A percentile compares a stretch with the other conserved stretches of the same genome.
Evolutionary conservation across 2,113 vertebrate species (phyloP).

Genomic region (Lamprotornis superbus): DNA sequence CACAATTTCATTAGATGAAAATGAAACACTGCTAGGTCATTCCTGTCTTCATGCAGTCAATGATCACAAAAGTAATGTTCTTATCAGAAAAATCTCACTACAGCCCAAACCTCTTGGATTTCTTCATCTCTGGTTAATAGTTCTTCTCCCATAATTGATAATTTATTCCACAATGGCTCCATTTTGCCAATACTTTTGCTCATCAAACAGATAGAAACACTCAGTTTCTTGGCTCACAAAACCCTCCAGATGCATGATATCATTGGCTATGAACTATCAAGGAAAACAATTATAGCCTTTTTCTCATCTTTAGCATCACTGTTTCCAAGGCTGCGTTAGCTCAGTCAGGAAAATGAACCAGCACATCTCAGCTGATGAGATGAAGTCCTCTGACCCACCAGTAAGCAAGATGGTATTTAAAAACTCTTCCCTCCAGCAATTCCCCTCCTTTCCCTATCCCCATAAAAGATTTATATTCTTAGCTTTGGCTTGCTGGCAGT

Average conservation of each 20-base stretch:
- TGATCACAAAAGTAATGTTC: neutral
- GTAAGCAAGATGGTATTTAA: constrained; percentile 31
- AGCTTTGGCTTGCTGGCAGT: neutral
- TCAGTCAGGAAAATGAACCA: neutral
- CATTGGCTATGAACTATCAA: neutral
- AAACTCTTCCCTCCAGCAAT: constrained; percentile 19
- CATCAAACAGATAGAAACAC: neutral
- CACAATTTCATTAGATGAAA: neutral
- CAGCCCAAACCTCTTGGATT: neutral
- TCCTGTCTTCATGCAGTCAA: neutral
- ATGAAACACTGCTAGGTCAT: constrained; percentile 24
- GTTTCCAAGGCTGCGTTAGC: neutral
- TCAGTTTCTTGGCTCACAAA: neutral
- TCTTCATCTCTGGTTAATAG: neutral
- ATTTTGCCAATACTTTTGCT: neutral
- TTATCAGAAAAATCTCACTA: neutral
- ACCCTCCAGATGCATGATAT: neutral
- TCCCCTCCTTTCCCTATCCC: neutral
- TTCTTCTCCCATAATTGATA: neutral
- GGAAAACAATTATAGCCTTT: neutral
- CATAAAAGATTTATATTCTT: constrained; percentile 47
- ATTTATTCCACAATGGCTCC: neutral
- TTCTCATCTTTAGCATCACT: neutral
- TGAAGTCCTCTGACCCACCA: neutral
- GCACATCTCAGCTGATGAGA: neutral